Conservation (phyloP, 2,888 invertebrate genomes). For the Eupithecia insigniata region DNA sequence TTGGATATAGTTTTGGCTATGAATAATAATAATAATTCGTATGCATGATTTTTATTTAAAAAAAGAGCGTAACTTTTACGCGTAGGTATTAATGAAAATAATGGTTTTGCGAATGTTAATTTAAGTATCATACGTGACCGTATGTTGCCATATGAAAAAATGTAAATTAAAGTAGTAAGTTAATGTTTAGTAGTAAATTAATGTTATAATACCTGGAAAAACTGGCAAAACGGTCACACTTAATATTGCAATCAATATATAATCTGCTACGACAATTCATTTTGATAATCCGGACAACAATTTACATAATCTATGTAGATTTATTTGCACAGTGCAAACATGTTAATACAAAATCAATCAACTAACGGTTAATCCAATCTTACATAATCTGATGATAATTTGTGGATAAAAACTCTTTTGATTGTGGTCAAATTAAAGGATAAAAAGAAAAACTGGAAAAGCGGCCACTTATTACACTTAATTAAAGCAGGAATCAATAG, state of each 20-base stretch:
- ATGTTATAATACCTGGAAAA: no score
- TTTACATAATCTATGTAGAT: background rate
- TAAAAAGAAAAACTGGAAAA: background rate
- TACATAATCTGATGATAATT: background rate
- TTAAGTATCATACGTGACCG: background rate
- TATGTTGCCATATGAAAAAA: background rate
- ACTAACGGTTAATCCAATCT: background rate
- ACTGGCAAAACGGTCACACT: no score
- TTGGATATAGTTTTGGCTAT: constrained; percentile 61
- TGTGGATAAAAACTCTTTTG: background rate
- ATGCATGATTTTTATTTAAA: background rate
- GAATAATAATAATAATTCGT: constrained; percentile 46
- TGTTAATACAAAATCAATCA: constrained; percentile 10
- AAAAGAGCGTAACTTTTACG: background rate
- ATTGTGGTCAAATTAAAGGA: background rate
- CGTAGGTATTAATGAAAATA: background rate
- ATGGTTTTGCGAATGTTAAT: background rate
- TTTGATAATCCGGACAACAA: background rate
- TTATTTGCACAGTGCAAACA: constrained; percentile 7
- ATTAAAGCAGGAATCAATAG: background rate
- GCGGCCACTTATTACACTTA: background rate
- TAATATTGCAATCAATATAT: background rate
- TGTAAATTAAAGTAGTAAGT: no score
- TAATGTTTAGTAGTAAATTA: no score
- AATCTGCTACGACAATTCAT: background rate